Percentiles rank a stretch among this genome's conserved stretches.
These are phyloP conservation scores for Caenorhabditis sp. DNA, from an alignment of 2,888 invertebrate species.

Conservation along the genomic window DNA sequence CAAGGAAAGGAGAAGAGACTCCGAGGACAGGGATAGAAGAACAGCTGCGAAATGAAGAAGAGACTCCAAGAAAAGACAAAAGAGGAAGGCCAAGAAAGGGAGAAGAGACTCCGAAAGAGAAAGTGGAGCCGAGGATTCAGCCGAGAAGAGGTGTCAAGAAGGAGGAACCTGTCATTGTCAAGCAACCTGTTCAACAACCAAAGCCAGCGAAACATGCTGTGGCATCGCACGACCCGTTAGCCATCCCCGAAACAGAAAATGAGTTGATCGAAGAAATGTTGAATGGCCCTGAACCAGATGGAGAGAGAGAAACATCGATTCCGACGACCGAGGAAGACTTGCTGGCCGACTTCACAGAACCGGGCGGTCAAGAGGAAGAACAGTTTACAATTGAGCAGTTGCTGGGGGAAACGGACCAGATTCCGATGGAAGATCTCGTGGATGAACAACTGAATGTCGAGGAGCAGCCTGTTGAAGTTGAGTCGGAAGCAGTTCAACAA, in stretches of 20 bases:
- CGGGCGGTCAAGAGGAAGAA: background rate
- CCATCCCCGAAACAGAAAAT: no score
- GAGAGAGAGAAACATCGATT: no score
- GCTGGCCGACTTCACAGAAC: background rate
- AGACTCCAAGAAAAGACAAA: no score
- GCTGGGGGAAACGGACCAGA: background rate
- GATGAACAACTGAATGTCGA: background rate
- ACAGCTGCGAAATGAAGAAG: no score
- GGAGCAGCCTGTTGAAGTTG: background rate
- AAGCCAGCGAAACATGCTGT: background rate
- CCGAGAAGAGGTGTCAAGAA: conserved; percentile 13
- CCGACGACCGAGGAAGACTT: background rate
- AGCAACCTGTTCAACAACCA: background rate
- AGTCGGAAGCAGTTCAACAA: no score
- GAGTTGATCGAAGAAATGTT: no score
- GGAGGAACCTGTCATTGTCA: background rate
- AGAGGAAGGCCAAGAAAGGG: background rate
- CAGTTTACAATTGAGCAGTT: background rate
- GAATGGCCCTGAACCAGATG: no score
- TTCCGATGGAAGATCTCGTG: background rate
- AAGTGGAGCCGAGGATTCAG: background rate
- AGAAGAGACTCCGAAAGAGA: background rate
- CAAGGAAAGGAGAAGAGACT: background rate
- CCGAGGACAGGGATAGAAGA: no score
- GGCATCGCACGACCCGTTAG: no score